Evolutionary conservation across 2,797 vertebrate genomes (phyloP), one percentile per base, ranked within the genome.

Genomic region (Schizopygopsis malacanthus): DNA sequence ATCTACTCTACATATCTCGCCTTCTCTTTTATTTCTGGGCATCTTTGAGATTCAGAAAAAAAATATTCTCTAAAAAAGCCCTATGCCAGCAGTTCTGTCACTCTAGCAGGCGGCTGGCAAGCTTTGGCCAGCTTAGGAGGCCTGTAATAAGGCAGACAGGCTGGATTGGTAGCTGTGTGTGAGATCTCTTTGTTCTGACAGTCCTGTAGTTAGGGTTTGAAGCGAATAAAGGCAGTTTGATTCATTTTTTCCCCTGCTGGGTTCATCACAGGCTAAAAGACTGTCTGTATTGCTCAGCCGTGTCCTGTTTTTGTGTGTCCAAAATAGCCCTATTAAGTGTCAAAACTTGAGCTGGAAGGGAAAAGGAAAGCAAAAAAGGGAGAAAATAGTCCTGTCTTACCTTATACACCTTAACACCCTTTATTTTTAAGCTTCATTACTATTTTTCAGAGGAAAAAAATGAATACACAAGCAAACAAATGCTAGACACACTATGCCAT

Each of bases 121-220:
- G 81, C 76, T 89, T 39, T 45, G 88, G 82, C 71, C 82, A 69
- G 89, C 88, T 89, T 86, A 88, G 87, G 89, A 78, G 83, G 86
- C 81, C 90, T 91, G 88, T 92, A 92, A 93, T 93, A 91, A 89
- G 76, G 81, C 87, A 89, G 91, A 92, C 90, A 90, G 89, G 88
- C 85, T 81, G 89, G 91, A 88, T 92, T 90, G 90, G 88, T 92
- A 88, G 89, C 88, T 82, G 84, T 67, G 86, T 92, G 91, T 92
- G 93, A 86, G 87, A 91, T 93, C 88, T 91, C 88, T 92, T 92
- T 92, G 92, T 92, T 92, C 90, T 94, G 91, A 90, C 88, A 79
- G 67, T 84, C 83, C 83, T 84, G 75, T 85, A 45, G 41, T 83
- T 88, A 83, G 75, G 71, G 47, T 81, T 47, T 67, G 50, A 67